Conservation (phyloP, 2,113 vertebrate species). For the Actenoides hombroni region DNA sequence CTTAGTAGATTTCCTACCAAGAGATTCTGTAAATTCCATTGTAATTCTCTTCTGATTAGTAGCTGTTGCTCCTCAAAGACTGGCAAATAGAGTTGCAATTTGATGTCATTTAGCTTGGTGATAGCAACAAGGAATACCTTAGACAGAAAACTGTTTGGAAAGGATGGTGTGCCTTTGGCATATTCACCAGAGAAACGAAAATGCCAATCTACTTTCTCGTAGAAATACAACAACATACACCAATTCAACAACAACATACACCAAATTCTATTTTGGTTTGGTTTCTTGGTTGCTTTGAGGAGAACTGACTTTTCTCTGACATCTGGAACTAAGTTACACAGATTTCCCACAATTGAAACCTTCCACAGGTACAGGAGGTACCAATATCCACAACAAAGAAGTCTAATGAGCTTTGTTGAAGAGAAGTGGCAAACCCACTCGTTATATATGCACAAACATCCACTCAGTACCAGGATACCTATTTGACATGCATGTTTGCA, state of each 20-base stretch:
- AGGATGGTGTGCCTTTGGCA: not conserved
- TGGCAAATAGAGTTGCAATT: not conserved
- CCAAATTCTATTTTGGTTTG: not conserved
- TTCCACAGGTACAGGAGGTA: fast-evolving
- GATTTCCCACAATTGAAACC: not conserved
- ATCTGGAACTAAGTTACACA: not conserved
- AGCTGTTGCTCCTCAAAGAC: not conserved
- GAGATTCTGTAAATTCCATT: not conserved
- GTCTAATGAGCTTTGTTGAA: not conserved
- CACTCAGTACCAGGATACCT: not conserved
- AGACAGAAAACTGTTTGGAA: not conserved
- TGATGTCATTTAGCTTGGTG: not conserved
- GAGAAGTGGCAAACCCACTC: not conserved
- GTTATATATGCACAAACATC: not conserved
- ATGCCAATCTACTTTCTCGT: not conserved
- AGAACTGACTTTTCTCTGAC: not conserved
- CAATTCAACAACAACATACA: not conserved
- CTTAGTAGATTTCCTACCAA: not conserved
- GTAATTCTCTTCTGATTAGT: not conserved
- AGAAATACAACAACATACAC: not conserved
- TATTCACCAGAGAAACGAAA: not conserved
- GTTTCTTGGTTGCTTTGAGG: not conserved
- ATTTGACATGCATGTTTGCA: not conserved
- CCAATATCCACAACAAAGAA: not conserved
- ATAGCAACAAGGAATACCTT: not conserved